Evolutionary conservation across 2,888 invertebrate genomes (phyloP).

Genomic region (Thecocarcelia acutangulata): DNA sequence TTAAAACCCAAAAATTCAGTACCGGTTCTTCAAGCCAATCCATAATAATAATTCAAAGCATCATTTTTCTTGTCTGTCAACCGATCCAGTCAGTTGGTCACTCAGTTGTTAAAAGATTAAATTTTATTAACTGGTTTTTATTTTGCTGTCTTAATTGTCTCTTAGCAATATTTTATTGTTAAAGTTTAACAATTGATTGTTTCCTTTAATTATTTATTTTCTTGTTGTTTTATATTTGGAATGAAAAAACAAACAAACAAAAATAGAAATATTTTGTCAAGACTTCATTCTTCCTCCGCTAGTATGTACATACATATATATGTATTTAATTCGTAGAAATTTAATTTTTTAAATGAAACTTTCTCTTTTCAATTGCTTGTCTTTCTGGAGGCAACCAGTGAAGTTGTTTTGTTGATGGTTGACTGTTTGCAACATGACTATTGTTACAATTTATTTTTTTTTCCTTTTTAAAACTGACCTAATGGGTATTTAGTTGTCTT

Average conservation of each 20-base stretch:
- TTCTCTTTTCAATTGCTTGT: conserved; percentile 63
- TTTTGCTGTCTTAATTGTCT: not conserved
- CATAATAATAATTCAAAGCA: conserved; percentile 13
- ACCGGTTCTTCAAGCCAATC: conserved; percentile 28
- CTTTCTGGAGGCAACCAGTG: conserved; percentile 12
- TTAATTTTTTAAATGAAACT: conserved; percentile 35
- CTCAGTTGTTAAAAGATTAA: conserved; percentile 15
- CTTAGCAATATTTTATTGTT: conserved; percentile 38
- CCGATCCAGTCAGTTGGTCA: conserved; percentile 37
- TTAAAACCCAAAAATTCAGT: not conserved
- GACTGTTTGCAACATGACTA: conserved; percentile 13
- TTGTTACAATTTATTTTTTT: conserved; percentile 3
- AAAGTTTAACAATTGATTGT: conserved; percentile 27
- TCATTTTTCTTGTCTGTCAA: conserved; percentile 6
- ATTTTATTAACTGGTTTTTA: conserved; percentile 37
- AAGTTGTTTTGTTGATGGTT: conserved; percentile 27
- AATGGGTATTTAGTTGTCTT: conserved; percentile 31
- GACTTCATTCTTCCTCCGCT: conserved; percentile 22
- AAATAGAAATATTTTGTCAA: conserved; percentile 46
- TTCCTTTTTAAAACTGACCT: conserved; percentile 15
- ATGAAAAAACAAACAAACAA: not conserved
- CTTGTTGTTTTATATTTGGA: conserved; percentile 12
- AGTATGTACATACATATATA: not conserved
- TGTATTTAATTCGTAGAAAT: conserved; percentile 40
- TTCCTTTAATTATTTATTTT: conserved; percentile 31